Conservation (phyloP, 2,888 invertebrate species). For the Melinaea menophilus region DNA sequence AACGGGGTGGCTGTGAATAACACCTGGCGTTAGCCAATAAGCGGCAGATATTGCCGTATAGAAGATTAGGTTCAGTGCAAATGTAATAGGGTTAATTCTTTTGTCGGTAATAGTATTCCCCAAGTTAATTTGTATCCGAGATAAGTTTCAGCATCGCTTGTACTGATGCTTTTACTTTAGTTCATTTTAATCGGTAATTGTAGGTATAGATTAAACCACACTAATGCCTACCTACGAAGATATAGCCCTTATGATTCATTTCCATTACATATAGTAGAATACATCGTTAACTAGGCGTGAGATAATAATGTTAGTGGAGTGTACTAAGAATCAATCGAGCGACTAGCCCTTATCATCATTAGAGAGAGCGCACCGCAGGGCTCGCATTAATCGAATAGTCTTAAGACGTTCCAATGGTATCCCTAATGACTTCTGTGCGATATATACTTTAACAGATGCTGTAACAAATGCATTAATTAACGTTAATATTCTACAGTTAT, state of each 20-base stretch:
- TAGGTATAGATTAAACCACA: too few relatives aligned
- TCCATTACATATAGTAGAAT: not conserved
- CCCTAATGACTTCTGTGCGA: slow-evolving; percentile 1
- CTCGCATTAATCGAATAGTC: slow-evolving; percentile 11
- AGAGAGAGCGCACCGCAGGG: slow-evolving; percentile 4
- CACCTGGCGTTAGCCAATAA: slow-evolving; percentile 20
- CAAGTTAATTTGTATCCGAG: not conserved
- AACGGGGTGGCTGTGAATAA: slow-evolving; percentile 29
- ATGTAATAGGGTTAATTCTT: slow-evolving; percentile 2
- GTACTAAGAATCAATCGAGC: slow-evolving; percentile 11
- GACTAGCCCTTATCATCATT: slow-evolving; percentile 11
- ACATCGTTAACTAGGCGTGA: not conserved
- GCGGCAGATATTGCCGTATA: slow-evolving; percentile 5
- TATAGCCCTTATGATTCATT: too few relatives aligned
- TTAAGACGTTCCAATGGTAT: slow-evolving; percentile 1
- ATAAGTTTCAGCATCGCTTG: too few relatives aligned
- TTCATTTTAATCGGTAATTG: too few relatives aligned
- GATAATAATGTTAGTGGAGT: slow-evolving; percentile 4
- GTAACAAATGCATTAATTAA: not conserved
- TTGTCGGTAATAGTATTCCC: not conserved
- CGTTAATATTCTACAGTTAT: not conserved
- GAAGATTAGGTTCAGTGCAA: slow-evolving; percentile 6
- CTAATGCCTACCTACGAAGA: too few relatives aligned
- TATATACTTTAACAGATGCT: not conserved
- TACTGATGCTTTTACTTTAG: too few relatives aligned